Evolutionary conservation across 1,140 invertebrate genomes (phyloP).

Genomic region (Drosophila parabipectinata): DNA sequence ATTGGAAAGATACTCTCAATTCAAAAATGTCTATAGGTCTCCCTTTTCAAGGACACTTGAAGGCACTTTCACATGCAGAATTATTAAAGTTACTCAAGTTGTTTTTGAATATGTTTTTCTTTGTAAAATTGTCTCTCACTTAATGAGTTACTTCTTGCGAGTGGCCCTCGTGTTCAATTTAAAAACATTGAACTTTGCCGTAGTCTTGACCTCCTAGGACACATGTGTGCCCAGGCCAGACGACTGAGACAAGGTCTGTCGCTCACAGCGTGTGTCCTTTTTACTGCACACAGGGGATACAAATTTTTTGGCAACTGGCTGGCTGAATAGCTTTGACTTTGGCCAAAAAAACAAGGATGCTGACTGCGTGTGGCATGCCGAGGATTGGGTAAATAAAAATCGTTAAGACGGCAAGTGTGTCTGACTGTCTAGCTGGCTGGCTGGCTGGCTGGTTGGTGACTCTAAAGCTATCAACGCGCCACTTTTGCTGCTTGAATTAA

Average conservation of each 20-base stretch:
- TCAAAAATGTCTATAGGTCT: background rate
- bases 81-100: background rate
- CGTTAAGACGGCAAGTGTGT: slow-evolving; percentile 47
- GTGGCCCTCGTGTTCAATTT: background rate
- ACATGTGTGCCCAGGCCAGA: slow-evolving; percentile 24
- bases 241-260: slow-evolving; percentile 37
- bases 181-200: slow-evolving; percentile 27
- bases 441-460: slow-evolving; percentile 18
- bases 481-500: slow-evolving; percentile 80
- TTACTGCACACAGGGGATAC: slow-evolving; percentile 38
- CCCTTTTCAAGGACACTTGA: background rate
- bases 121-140: slow-evolving; percentile 6
- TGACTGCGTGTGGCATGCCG: slow-evolving; percentile 44
- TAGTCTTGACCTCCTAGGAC: slow-evolving; percentile 32
- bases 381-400: slow-evolving; percentile 49
- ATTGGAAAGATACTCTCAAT: background rate
- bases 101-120: background rate
- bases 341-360: slow-evolving; percentile 14
- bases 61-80: background rate
- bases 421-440: slow-evolving; percentile 36
- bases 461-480: slow-evolving; percentile 66
- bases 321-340: slow-evolving; percentile 24
- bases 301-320: slow-evolving; percentile 15
- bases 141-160: slow-evolving; percentile 17
- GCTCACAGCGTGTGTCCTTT: slow-evolving; percentile 38